Base-by-base conservation (phyloP, 2,888 invertebrate genomes). In the Ormyrus pomaceus region DNA sequence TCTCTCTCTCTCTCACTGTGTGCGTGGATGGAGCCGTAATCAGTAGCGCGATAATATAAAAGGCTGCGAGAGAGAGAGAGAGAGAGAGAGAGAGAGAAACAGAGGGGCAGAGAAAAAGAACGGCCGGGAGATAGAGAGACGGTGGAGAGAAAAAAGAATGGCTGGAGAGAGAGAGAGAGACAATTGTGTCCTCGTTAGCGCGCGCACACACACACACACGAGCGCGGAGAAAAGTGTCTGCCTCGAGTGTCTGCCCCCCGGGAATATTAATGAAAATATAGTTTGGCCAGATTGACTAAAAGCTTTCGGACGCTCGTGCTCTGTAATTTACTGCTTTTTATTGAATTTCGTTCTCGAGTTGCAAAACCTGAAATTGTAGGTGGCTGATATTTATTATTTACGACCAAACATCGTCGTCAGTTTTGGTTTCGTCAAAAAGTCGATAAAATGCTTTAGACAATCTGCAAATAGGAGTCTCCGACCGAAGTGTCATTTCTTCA, bases 121-220 rank as follows among this genome's bases (percentile, higher is more conserved):
- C 79, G 80, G 81, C 77, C 50, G 77, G 55, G 48, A 75, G 61
- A 75, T 53, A 66, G 61, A 45, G 66, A 66, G 58, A 48, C n/a
- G 34, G 55, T 19, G 1, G 53, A 50, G 34, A 46, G 66, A 13
- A 69, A n/a, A 62, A 50, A 62, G 48, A 69, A 34, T 34, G 34
- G 34, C 46, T 19, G 45, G 61, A 6, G 46, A 19, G 66, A 11
- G 53, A 65, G 65, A 77, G 58, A 65, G 19, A 78, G 82, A 81
- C 83, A 81, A 84, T 82, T 82, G 83, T 80, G 79, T 79, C 77
- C 80, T 77, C 72, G 79, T 81, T 82, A 79, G 74, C 71, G 65
- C 77, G 69, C 51, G 73, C 61, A 68, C 62, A 72, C 72, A 58
- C 19, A 56, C 71, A 34, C 10, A 6, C 62, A 72, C 73, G 55